Conservation (phyloP, 2,888 invertebrate species). For the Eupelmus urozonus region DNA sequence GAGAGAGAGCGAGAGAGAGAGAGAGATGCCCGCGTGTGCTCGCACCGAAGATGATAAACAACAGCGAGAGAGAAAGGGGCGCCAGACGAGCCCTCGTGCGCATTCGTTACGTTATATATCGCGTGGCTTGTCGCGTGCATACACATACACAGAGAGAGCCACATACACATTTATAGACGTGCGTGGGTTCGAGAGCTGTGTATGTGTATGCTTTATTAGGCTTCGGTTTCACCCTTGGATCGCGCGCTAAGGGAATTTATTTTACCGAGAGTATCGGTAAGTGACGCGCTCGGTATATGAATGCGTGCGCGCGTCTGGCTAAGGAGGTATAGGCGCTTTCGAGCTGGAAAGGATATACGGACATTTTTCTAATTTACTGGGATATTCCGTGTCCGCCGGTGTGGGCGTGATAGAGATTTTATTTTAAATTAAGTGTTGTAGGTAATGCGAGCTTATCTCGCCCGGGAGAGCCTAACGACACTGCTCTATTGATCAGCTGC, state of each 20-base stretch:
- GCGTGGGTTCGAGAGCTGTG: background rate
- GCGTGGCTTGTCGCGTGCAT: constrained; percentile 35
- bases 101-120: constrained; percentile 14
- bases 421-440: too few species aligned
- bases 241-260: constrained; percentile 31
- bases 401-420: too few species aligned
- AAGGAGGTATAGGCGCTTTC: too few species aligned
- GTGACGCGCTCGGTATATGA: background rate
- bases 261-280: constrained; percentile 19
- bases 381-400: too few species aligned
- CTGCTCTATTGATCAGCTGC: too few species aligned
- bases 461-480: too few species aligned
- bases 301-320: background rate
- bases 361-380: too few species aligned
- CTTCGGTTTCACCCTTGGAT: constrained; percentile 50
- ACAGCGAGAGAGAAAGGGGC: constrained; percentile 22
- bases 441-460: too few species aligned
- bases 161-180: too few species aligned
- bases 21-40: background rate
- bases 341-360: too few species aligned
- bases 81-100: background rate
- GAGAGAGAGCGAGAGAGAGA: background rate
- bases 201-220: constrained; percentile 43
- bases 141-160: background rate
- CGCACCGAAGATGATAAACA: background rate